Base-by-base conservation (phyloP, 2,797 vertebrate species). In the Pseudochirops corinnae region DNA sequence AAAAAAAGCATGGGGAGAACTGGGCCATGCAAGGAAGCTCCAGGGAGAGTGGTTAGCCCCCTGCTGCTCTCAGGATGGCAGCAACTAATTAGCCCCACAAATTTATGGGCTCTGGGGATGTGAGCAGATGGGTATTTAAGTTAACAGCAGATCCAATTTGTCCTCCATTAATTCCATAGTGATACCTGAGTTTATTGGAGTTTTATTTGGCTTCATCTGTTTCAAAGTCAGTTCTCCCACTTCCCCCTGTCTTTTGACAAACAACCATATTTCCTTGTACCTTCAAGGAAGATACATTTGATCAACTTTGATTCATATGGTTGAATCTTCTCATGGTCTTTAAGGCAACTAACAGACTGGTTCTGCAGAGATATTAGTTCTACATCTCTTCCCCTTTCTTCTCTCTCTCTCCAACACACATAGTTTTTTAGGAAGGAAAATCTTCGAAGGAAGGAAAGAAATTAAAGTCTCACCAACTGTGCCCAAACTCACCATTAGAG, bases 21-120 rank as follows among this genome's bases (percentile, higher is more conserved):
- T 52, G 5, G 74, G 50, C 74, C 39, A 60, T 0, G 56, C 67
- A 96, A 94, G 10, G 16, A 92, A 98, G 90, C 97, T 52, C 33
- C 1, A 96, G 96, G 55, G 95, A 94, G 33, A 0, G 0, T 3
- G 74, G 46, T 97, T 93, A 92, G 96, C 95, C 96, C 97, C 98
- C 98, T 0, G 56, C 93, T 95, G 98, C 96, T 98, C 95, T 58
- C 95, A 97, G 95, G 53, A 94, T 93, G 93, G 97, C 97, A 98
- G 96, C 97, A 95, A 93, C 97, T 98, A 97, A 98, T 98, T 98
- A 98, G 98, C 96, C 98, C 97, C 55, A n/a, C 95, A 94, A 97
- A 98, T 98, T 98, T 95, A 98, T 58, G 94, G 97, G 96, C 98
- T 98, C 98, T 96, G 0, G 6, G 94, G 98, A 98, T 9, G 58